Conservation (phyloP, 2,113 vertebrate genomes). For the Chitala chitala region DNA sequence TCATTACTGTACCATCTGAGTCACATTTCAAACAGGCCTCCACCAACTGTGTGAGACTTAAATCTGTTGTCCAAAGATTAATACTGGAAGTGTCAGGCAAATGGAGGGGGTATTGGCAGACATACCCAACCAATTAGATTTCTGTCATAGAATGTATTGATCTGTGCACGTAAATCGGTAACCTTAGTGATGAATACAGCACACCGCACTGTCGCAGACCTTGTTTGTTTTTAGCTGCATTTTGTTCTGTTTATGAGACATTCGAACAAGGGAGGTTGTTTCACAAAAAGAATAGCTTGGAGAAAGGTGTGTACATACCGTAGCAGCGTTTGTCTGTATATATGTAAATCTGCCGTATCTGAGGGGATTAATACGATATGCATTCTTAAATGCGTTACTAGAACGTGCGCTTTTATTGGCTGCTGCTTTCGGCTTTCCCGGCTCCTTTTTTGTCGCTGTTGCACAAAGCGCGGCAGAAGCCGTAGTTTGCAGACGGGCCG, state of each 20-base stretch:
- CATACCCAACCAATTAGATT: not conserved
- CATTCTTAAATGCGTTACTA: conserved; percentile 48
- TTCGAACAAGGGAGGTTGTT: conserved; percentile 29
- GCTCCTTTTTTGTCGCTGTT: conserved; percentile 39
- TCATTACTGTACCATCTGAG: no score
- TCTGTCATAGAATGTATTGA: not conserved
- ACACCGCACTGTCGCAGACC: not conserved
- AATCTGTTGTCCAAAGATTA: not conserved
- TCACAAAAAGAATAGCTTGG: conserved; percentile 28
- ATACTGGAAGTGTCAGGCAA: not conserved
- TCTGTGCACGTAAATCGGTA: not conserved
- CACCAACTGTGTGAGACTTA: not conserved
- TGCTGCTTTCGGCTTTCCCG: not conserved
- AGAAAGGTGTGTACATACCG: conserved; percentile 34
- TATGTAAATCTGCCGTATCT: conserved; percentile 54
- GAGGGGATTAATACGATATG: conserved; percentile 58
- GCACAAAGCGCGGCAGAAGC: conserved; percentile 55
- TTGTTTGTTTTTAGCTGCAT: conserved; percentile 32
- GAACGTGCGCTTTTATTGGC: conserved; percentile 9
- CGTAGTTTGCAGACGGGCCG: conserved; percentile 33
- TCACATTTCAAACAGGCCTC: no score
- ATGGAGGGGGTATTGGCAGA: not conserved
- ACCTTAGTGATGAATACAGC: no score
- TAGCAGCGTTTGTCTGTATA: conserved; percentile 54
- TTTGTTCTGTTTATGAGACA: conserved; percentile 33